phyloP scores from a whole-genome alignment of 2,888 invertebrate species.

The Mylabris sibirica region DNA sequence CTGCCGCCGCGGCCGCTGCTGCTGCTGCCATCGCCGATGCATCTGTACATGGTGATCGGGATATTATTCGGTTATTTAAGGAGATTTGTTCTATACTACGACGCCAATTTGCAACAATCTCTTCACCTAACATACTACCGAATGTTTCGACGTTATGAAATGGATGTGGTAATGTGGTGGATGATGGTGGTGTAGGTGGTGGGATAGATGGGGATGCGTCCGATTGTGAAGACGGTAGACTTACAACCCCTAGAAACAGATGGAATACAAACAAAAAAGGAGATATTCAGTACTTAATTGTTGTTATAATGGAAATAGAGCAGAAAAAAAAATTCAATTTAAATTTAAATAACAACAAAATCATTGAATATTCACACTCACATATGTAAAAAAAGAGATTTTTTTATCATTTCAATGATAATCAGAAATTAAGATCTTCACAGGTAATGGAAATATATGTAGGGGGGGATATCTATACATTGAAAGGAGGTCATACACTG shows the following conservation, averaged over 20 bases:
- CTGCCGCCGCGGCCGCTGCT: slow-evolving; percentile 54
- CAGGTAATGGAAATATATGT: too few species aligned
- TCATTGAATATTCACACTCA: neutral
- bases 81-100: slow-evolving; percentile 69
- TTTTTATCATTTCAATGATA: neutral
- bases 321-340: slow-evolving; percentile 6
- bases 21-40: slow-evolving; percentile 44
- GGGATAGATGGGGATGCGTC: slow-evolving; percentile 36
- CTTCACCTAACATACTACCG: slow-evolving; percentile 81
- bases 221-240: slow-evolving; percentile 40
- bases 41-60: slow-evolving; percentile 51
- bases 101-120: slow-evolving; percentile 82
- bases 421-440: too few species aligned
- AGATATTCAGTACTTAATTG: too few species aligned
- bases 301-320: too few species aligned
- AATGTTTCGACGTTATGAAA: slow-evolving; percentile 75
- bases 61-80: slow-evolving; percentile 46
- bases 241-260: slow-evolving; percentile 50
- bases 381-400: neutral
- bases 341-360: slow-evolving; percentile 5
- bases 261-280: neutral
- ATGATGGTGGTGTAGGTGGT: slow-evolving; percentile 33
- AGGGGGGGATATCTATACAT: neutral
- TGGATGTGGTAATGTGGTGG: slow-evolving; percentile 59
- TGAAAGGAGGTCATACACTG: neutral